Percentiles rank a stretch among this genome's conserved stretches.
Evolutionary conservation across 1,140 invertebrate species (phyloP).

Genomic region (Mylabris phalerata): DNA sequence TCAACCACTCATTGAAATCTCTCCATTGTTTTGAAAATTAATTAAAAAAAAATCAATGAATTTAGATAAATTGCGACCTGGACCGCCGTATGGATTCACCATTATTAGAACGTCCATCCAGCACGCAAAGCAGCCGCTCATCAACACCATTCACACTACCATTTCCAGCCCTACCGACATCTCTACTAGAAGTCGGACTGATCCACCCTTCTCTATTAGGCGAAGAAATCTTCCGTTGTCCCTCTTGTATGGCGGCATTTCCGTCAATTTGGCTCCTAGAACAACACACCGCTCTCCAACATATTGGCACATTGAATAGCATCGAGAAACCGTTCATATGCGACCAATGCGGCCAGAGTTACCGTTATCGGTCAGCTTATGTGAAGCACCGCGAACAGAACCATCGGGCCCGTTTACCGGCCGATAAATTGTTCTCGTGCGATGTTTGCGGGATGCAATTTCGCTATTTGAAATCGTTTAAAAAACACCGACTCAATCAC

Average conservation of each 20-base stretch:
- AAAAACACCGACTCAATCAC: slow-evolving; percentile 81
- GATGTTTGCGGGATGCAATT: slow-evolving; percentile 88
- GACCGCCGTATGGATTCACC: slow-evolving; percentile 35
- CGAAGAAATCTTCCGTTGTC: slow-evolving; percentile 57
- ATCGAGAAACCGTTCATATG: slow-evolving; percentile 87
- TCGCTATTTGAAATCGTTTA: slow-evolving; percentile 73
- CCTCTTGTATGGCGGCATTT: slow-evolving; percentile 73
- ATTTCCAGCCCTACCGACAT: slow-evolving; percentile 33
- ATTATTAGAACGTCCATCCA: slow-evolving; percentile 33
- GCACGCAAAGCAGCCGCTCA: slow-evolving; percentile 41
- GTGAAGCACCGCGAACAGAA: slow-evolving; percentile 84
- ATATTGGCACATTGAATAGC: slow-evolving; percentile 45
- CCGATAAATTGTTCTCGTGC: slow-evolving; percentile 82
- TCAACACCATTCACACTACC: slow-evolving; percentile 44
- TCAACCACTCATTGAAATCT: neutral
- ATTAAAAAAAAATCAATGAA: neutral
- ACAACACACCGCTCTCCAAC: slow-evolving; percentile 71
- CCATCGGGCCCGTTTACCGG: slow-evolving; percentile 73
- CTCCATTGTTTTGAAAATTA: too few relatives aligned
- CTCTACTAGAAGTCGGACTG: slow-evolving; percentile 38
- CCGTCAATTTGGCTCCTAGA: slow-evolving; percentile 75
- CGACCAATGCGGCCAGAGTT: slow-evolving; percentile 84
- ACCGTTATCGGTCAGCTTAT: slow-evolving; percentile 80
- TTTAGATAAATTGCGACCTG: slow-evolving; percentile 28
- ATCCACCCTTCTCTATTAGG: slow-evolving; percentile 43